Base-by-base conservation (phyloP, 2,888 invertebrate species). In the Dione juno region DNA sequence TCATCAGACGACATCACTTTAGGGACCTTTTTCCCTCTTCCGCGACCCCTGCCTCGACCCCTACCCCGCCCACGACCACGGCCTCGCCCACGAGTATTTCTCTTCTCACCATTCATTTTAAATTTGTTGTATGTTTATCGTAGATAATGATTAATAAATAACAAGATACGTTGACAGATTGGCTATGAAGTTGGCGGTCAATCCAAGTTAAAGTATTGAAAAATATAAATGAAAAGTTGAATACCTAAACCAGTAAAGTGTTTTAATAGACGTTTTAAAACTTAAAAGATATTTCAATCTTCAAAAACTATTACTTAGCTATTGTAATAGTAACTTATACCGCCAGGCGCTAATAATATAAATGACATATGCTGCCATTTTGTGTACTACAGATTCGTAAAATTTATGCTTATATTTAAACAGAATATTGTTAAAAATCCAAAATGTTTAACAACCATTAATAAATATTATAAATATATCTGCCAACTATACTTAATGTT, bases 31-130 rank as follows among this genome's bases (percentile, higher is more conserved):
- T 96, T 96, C 9, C 96, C 95, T 75, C 96, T 91, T 43, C 96
- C 96, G 70, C 96, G 94, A 13, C 95, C 95, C 70, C 95, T 85
- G n/a, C 96, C 96, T 63, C 96, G 90, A 48, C 96, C 96, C 74
- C 97, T 94, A 66, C 97, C 96, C 43, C 97, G 95, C 35, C 96
- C 96, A 45, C 97, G 94, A n/a, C 97, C 97, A 43, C 97, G 94
- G 61, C 96, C 96, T 79, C 97, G 92, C 21, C 96, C 96, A 67
- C 97, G 94, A 52, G 94, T 87, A 81, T 95, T 95, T 81, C 95
- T 94, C 82, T 95, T 94, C 76, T 93, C 93, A 79, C 85, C 86
- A 78, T 93, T 93, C 93, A 93, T 93, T 77, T 73, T 72, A 72
- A 52, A 40, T 37, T 43, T 65, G 41, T 61, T 53, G 61, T 61